Evolutionary conservation across 2,797 vertebrate species (phyloP), one percentile per base, ranked within the genome.

Genomic region (Rousettus madagascariensis): DNA sequence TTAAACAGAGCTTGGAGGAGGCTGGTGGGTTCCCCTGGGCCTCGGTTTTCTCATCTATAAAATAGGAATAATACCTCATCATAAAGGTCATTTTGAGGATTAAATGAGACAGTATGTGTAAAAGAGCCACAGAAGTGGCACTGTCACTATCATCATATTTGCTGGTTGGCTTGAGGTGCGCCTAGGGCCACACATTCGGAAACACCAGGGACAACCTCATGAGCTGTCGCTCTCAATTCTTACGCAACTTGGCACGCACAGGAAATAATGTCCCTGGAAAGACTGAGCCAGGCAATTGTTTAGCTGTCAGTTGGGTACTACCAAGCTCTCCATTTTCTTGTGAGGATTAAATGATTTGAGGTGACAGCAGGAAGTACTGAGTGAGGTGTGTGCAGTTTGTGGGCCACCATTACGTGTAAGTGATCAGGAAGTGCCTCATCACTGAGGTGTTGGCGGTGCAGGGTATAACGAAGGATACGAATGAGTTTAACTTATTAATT

Each of bases 141-240:
- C 3, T 2, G 1, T 9, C n/a, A 0, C 51, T 4, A 12, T 41
- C 4, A 0, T 51, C 33, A 12, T 3, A 2, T 55, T 30, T 53
- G 80, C 55, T 28, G 41, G 57, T 17, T 19, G 72, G 17, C 36
- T 30, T 53, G 66, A 8, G 9, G 5, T 33, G 6, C 33, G 17
- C 20, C 65, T 53, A 26, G 43, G 53, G 43, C 49, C 9, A 17
- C 22, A 8, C 1, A 2, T 0, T 2, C 6, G 30, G 68, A 26
- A 41, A 26, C 12, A 43, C 53, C 22, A 2, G n/a, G 72, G 33
- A 8, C 30, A 1, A 69, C 55, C 20, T 28, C 46, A 36, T 38
- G 71, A 91, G n/a, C n/a, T 8, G 3, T 3, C 6, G 9, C 46
- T 43, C 51, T 33, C 3, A 2, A 33, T 59, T 77, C 53, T 33